A percentile compares a stretch with the other conserved stretches of the same genome.
phyloP scores from a whole-genome alignment of 1,140 invertebrate genomes.

The Chelonus insularis region DNA sequence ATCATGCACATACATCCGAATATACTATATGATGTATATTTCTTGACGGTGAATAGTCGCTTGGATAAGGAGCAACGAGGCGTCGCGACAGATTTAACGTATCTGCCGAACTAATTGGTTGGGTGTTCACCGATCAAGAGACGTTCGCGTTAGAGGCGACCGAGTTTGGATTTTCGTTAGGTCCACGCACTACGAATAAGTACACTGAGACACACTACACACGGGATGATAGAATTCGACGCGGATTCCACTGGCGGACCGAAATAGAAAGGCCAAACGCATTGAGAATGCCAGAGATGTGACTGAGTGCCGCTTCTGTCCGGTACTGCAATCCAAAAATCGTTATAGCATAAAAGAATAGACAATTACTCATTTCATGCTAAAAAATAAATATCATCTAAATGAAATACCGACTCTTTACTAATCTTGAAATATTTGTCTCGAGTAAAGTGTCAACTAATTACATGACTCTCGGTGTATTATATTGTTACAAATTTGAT shows the following conservation, averaged over 20 bases:
- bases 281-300: slow-evolving; percentile 47
- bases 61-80: slow-evolving; percentile 20
- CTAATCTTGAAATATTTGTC: too few species aligned
- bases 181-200: not conserved
- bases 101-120: slow-evolving; percentile 51
- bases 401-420: too few species aligned
- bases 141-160: slow-evolving; percentile 8
- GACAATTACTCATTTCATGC: too few species aligned
- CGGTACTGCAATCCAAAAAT: not conserved
- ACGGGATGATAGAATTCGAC: slow-evolving; percentile 56
- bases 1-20: too few species aligned
- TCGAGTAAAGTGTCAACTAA: too few species aligned
- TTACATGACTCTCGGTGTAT: too few species aligned
- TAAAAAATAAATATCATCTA: too few species aligned
- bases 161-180: slow-evolving; percentile 16
- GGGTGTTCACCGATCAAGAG: slow-evolving; percentile 43
- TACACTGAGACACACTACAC: slow-evolving; percentile 27
- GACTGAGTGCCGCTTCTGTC: slow-evolving; percentile 26
- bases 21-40: slow-evolving; percentile 9
- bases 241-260: slow-evolving; percentile 55
- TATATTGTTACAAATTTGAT: not conserved
- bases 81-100: slow-evolving; percentile 49
- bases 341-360: too few species aligned
- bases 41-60: slow-evolving; percentile 4
- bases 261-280: slow-evolving; percentile 51